Base-by-base conservation (phyloP, 2,113 vertebrate species). In the Coryphaenoides rupestris region DNA sequence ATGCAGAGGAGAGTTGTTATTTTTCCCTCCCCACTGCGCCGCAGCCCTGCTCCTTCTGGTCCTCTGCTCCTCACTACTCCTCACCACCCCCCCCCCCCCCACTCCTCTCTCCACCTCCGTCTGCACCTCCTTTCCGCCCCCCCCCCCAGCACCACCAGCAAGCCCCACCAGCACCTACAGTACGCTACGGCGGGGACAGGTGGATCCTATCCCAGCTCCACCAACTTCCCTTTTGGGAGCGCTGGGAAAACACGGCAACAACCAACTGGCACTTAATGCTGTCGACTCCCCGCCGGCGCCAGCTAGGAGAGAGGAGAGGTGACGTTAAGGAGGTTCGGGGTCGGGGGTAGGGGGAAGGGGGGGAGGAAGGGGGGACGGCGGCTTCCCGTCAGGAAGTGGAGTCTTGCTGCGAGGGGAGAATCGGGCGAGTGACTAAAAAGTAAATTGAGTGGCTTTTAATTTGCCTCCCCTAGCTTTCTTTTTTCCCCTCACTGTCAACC, bases 221-320 rank as follows among this genome's bases (percentile, higher is more conserved):
- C 88, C 33, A 10, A 10, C 9, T 40, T 90, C 92, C 95, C 94
- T 90, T 80, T 89, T 83, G 95, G 93, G 92, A 92, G 33, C 80
- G 86, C 89, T 92, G 92, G 90, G 85, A 94, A 96, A 97, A 95
- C 94, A 97, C 89, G 87, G 87, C 90, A 96, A 94, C 92, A 95
- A n/a, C 93, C 95, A 96, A 96, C 93, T 94, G 93, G 91, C 92
- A 96, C 96, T 98, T 96, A 95, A 95, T 94, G 92, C 92, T 90
- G 84, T 74, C 85, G 91, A 86, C 90, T 92, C 92, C 93, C 93
- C 88, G 90, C 91, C 90, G 93, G 82, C 89, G 89, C 87, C 91
- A 88, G 88, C 92, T 93, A 91, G 92, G 90, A 84, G 84, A 70
- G 40, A 79, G 91, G 90, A 73, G 90, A 63, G 22, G 63, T 49